These are phyloP conservation scores for Oncorhynchus nerka DNA, from an alignment of 2,113 vertebrate genomes.

Conservation along the genomic window DNA sequence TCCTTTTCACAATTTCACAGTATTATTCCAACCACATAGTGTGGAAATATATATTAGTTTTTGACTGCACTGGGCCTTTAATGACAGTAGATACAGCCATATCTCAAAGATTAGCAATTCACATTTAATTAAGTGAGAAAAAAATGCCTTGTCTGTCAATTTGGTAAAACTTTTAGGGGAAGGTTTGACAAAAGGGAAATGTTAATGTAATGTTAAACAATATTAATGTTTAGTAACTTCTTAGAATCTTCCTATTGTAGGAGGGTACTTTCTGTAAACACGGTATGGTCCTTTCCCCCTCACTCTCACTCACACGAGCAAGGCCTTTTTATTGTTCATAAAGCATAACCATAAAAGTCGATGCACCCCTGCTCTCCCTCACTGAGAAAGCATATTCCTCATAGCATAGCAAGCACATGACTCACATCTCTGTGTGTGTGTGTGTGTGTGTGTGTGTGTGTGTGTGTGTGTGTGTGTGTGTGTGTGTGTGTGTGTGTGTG, in stretches of 20 bases:
- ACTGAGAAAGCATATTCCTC: conserved; percentile 52
- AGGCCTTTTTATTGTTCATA: conserved; percentile 56
- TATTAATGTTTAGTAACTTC: neutral
- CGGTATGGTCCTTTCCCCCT: neutral
- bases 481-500: neutral
- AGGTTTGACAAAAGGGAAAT: neutral
- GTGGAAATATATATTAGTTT: too few relatives aligned
- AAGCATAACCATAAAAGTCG: conserved; percentile 74
- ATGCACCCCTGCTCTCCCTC: conserved; percentile 34
- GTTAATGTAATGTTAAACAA: neutral
- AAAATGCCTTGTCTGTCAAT: too few relatives aligned
- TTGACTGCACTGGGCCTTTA: too few relatives aligned
- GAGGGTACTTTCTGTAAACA: neutral
- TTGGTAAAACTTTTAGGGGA: too few relatives aligned
- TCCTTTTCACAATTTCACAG: too few relatives aligned
- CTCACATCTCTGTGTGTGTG: conserved; percentile 41
- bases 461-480: neutral
- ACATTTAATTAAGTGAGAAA: too few relatives aligned
- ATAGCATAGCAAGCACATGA: conserved; percentile 66
- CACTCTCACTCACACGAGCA: conserved; percentile 14
- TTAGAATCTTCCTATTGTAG: neutral
- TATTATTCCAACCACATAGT: too few relatives aligned
- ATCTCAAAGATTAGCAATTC: too few relatives aligned
- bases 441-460: conserved; percentile 22
- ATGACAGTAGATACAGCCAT: too few relatives aligned